phyloP scores from a whole-genome alignment of 2,888 invertebrate genomes.

The Argyresthia albistria region DNA sequence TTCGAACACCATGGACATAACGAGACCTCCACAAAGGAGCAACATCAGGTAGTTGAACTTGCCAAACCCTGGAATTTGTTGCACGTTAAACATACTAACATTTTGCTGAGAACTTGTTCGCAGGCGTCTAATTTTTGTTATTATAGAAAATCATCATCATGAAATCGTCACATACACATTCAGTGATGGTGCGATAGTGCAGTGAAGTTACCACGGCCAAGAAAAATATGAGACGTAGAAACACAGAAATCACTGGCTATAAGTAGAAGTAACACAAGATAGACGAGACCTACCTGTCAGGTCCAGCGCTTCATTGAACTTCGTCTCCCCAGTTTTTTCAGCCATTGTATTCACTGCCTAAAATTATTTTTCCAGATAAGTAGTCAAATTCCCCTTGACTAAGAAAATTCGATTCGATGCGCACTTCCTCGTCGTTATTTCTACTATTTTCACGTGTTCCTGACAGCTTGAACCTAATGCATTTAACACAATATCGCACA shows the following conservation, averaged over 20 bases:
- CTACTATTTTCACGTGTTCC: no score
- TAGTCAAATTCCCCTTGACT: no score
- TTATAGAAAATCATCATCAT: not conserved
- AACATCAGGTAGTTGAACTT: constrained; percentile 39
- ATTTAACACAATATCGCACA: no score
- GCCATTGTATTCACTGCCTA: constrained; percentile 10
- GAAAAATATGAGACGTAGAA: no score
- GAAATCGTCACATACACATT: not conserved
- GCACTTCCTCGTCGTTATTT: no score
- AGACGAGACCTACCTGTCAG: constrained; percentile 27
- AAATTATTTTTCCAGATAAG: no score
- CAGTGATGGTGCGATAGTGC: not conserved
- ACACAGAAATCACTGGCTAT: no score
- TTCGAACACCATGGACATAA: constrained; percentile 47
- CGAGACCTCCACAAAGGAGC: constrained; percentile 30
- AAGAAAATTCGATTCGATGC: no score
- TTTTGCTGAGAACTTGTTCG: not conserved
- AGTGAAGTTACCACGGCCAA: no score
- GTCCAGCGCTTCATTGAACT: constrained; percentile 35
- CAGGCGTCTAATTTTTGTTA: not conserved
- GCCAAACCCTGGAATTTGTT: constrained; percentile 34
- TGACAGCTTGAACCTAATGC: no score
- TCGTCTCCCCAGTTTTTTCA: constrained; percentile 24
- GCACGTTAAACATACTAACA: not conserved
- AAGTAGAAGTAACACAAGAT: no score